Conservation (phyloP, 2,797 vertebrate species). For the Poeciliopsis infans region DNA sequence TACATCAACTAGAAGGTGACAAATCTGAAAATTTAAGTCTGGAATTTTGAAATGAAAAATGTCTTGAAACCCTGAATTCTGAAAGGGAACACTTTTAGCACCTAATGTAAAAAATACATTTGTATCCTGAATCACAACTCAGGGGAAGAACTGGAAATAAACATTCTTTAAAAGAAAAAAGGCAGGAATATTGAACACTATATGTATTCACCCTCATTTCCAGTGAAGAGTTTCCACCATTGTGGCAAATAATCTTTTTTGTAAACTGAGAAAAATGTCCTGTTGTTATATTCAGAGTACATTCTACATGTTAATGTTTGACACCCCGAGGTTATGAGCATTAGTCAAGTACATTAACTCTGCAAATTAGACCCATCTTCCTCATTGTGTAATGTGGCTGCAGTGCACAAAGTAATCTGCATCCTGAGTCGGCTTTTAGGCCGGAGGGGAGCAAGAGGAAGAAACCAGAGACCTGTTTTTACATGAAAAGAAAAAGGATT, state of each 20-base stretch:
- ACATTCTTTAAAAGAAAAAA: background rate
- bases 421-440: background rate
- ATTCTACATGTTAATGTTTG: background rate
- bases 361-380: background rate
- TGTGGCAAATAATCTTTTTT: background rate
- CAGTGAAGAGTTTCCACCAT: background rate
- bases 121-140: background rate
- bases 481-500: background rate
- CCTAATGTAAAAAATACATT: background rate
- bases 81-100: background rate
- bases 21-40: too few relatives aligned
- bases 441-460: background rate
- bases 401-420: background rate
- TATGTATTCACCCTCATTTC: background rate
- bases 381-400: background rate
- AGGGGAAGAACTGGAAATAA: background rate
- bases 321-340: background rate
- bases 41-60: too few relatives aligned
- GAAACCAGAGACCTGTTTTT: background rate
- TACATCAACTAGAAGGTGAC: too few relatives aligned
- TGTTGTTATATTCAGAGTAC: background rate
- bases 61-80: background rate
- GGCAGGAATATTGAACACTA: background rate
- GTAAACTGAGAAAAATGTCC: background rate
- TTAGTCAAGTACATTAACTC: background rate